These are phyloP conservation scores for Onychomys torridus DNA, from an alignment of 2,797 vertebrate species.

Conservation along the genomic window DNA sequence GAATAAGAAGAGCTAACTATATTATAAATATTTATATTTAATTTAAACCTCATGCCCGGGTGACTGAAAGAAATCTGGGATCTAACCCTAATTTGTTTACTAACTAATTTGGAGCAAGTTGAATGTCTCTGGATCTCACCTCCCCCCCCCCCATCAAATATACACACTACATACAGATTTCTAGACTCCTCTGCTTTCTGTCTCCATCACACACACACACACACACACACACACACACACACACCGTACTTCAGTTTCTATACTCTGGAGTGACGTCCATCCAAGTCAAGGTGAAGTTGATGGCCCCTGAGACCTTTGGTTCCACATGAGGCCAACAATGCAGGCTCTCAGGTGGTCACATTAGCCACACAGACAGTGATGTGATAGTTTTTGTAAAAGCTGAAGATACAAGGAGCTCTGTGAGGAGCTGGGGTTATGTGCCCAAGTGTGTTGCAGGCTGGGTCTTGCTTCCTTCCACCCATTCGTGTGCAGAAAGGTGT, in stretches of 20 bases:
- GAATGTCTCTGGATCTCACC: background rate
- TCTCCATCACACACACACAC: background rate
- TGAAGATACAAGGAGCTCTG: background rate
- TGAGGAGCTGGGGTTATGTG: rapidly evolving
- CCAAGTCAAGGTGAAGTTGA: background rate
- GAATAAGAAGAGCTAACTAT: background rate
- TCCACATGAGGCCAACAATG: background rate
- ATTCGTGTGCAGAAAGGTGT: no score
- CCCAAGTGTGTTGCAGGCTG: rapidly evolving
- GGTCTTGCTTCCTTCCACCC: background rate
- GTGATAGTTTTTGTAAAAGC: background rate
- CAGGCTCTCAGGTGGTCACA: no score
- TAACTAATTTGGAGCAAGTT: background rate
- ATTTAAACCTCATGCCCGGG: background rate
- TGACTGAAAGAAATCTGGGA: background rate
- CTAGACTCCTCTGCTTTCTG: background rate
- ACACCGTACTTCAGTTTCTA: background rate
- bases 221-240: background rate
- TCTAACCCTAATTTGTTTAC: background rate
- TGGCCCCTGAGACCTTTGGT: background rate
- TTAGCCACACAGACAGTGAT: background rate
- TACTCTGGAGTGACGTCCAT: background rate
- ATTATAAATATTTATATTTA: no score
- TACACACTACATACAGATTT: no score
- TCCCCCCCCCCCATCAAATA: background rate